phyloP scores from a whole-genome alignment of 2,888 invertebrate species.

The Drosophila macrospina region DNA sequence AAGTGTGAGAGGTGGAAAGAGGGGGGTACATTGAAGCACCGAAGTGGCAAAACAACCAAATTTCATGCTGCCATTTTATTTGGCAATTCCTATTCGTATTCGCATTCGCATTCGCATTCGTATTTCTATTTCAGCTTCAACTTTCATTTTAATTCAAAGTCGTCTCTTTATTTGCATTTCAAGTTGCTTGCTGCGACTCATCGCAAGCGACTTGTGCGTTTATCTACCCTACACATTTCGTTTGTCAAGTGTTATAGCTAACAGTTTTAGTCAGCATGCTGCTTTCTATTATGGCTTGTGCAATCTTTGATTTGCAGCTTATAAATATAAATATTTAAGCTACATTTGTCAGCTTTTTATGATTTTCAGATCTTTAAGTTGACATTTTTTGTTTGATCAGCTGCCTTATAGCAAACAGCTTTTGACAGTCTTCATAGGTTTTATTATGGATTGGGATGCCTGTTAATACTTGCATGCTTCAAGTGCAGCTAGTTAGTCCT shows the following conservation, averaged over 20 bases:
- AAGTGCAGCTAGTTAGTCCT: no score
- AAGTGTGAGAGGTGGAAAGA: background rate
- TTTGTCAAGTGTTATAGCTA: background rate
- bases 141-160: slow-evolving; percentile 66
- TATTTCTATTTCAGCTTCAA: slow-evolving; percentile 39
- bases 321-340: no score
- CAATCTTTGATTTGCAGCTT: no score
- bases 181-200: slow-evolving; percentile 29
- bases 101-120: slow-evolving; percentile 21
- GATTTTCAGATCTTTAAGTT: no score
- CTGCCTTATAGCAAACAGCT: no score
- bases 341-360: no score
- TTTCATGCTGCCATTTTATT: slow-evolving; percentile 75
- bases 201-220: slow-evolving; percentile 7
- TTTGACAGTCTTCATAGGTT: no score
- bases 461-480: no score
- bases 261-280: background rate
- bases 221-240: slow-evolving; percentile 7
- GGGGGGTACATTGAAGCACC: slow-evolving; percentile 28
- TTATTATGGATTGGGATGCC: no score
- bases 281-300: no score
- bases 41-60: slow-evolving; percentile 59
- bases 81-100: slow-evolving; percentile 62
- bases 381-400: no score
- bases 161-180: slow-evolving; percentile 67